phyloP scores from a whole-genome alignment of 2,113 vertebrate genomes.

The Dicerorhinus sumatrensis region DNA sequence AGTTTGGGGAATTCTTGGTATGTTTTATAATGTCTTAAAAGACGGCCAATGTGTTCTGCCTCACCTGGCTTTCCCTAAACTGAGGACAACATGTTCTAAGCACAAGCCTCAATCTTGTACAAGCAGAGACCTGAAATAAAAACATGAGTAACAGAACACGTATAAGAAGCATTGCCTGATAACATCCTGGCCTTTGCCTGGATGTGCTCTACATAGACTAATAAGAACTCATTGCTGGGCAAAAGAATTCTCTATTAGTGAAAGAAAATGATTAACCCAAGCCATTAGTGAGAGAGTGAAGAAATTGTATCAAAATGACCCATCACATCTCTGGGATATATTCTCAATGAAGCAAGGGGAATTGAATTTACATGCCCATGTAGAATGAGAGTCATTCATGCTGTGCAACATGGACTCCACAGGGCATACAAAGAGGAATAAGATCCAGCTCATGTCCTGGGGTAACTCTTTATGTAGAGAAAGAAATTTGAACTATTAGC shows the following conservation, averaged over 20 bases:
- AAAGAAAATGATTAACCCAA: not conserved
- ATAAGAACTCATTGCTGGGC: not conserved
- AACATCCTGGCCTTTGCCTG: not conserved
- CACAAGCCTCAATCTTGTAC: not conserved
- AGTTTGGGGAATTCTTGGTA: constrained; percentile 29
- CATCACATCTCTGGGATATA: not conserved
- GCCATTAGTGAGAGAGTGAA: not conserved
- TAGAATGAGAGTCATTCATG: not conserved
- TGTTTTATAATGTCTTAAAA: constrained; percentile 67
- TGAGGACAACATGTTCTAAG: constrained; percentile 78
- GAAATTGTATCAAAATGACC: not conserved
- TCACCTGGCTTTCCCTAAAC: constrained; percentile 60
- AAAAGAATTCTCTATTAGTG: not conserved
- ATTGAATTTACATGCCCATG: not conserved
- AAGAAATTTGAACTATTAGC: not conserved
- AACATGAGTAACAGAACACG: constrained; percentile 16
- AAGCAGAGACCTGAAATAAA: constrained; percentile 63
- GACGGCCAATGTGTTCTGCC: constrained; percentile 53
- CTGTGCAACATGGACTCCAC: not conserved
- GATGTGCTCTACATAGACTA: not conserved
- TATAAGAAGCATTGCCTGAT: not conserved
- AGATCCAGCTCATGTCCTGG: not conserved
- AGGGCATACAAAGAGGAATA: not conserved
- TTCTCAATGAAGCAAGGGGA: not conserved
- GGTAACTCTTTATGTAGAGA: not conserved